Evolutionary conservation across 2,113 vertebrate species (phyloP).

Genomic region (Rhea americana): DNA sequence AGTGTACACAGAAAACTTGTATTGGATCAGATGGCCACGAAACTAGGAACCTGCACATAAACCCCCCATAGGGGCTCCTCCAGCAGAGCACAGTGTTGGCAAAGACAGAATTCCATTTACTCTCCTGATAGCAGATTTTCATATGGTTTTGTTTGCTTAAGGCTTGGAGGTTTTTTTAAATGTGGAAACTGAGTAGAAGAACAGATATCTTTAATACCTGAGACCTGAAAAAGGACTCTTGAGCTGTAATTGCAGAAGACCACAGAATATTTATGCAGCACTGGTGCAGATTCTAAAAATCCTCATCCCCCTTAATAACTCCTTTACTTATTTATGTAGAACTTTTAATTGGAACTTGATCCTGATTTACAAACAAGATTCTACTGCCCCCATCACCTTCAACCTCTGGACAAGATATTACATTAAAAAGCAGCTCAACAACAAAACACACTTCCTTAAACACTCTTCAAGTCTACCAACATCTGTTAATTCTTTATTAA

Average conservation of each 20-base stretch:
- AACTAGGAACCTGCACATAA: fast-evolving
- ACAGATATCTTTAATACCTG: background rate
- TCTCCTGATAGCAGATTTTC: background rate
- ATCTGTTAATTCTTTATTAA: background rate
- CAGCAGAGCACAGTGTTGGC: background rate
- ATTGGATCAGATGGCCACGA: fast-evolving
- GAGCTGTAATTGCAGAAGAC: background rate
- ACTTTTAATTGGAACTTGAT: background rate
- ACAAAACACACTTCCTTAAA: background rate
- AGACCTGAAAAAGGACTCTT: background rate
- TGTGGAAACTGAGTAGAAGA: background rate
- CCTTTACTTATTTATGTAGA: background rate
- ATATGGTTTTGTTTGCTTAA: background rate
- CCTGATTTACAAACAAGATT: background rate
- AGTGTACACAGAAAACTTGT: fast-evolving
- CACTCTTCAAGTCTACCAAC: background rate
- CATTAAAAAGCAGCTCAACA: background rate
- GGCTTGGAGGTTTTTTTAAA: background rate
- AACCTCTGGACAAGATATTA: background rate
- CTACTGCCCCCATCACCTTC: background rate
- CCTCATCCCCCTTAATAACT: background rate
- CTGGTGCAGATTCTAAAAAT: background rate
- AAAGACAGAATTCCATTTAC: background rate
- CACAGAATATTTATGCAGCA: background rate
- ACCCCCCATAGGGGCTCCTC: background rate